Base-by-base conservation (phyloP, 2,797 vertebrate genomes). In the Echeneis naucrates region DNA sequence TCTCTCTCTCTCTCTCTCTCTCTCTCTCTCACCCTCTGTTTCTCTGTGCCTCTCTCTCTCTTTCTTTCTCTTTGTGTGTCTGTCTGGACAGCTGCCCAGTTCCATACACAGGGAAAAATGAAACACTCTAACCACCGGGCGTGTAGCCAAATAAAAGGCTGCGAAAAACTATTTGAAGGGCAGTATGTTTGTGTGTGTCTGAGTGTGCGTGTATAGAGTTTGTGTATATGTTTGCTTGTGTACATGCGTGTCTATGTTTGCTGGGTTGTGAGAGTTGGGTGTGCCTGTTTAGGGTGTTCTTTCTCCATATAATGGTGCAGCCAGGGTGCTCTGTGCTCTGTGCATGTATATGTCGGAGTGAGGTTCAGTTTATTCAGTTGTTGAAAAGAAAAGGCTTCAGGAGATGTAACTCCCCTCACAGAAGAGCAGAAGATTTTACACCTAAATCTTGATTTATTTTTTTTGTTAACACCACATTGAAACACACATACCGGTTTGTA, bases 11-110 rank as follows among this genome's bases (percentile, higher is more conserved):
- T n/a, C 40, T 37, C 45, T 30, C 47, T n/a, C 59, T 59, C 61
- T 21, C 48, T 13, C 50, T 58, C 48, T 35, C 44, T 48, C 50
- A 55, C 66, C 72, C 64, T 48, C 68, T 73, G 55, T 65, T 37
- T 57, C 63, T 52, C 54, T 61, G 52, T 55, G 67, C 42, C 72
- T 35, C 37, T 54, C 58, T 77, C 73, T 56, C 83, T 86, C 80
- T 83, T 82, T 86, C 70, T 80, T 70, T 87, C 81, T 93, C 91
- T 88, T 91, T 92, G 87, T 92, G 91, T 94, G 87, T 90, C 86
- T 90, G 84, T 94, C 96, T 98, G 97, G 97, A 98, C 95, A 96
- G 97, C 95, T 98, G 97, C 97, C 97, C 96, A 96, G 96, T 96
- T 96, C 95, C 95, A 96, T 96, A 96, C 95, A 93, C 92, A 92